phyloP scores from a whole-genome alignment of 2,797 vertebrate genomes.

The Nyctalus aviator region DNA sequence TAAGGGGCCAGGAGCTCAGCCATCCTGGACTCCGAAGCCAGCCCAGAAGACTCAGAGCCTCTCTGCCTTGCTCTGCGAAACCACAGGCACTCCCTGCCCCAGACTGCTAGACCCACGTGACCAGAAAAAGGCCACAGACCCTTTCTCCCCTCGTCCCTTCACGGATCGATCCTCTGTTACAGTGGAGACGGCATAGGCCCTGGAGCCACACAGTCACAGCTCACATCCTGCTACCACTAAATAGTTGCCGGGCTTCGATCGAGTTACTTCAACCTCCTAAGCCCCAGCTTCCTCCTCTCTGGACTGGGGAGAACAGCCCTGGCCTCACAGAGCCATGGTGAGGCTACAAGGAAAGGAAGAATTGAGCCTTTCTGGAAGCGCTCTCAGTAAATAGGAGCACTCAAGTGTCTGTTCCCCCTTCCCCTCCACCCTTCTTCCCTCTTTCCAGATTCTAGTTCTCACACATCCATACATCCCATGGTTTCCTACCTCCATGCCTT shows the following conservation, averaged over 20 bases:
- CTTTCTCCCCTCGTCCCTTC: not conserved
- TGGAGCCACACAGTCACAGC: not conserved
- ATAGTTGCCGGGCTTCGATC: not conserved
- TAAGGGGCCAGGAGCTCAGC: not conserved
- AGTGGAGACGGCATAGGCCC: not conserved
- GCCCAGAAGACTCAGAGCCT: slow-evolving; percentile 12
- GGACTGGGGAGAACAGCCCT: not conserved
- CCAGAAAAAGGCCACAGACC: not conserved
- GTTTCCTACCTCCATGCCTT: not conserved
- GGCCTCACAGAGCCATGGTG: not conserved
- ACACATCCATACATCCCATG: not conserved
- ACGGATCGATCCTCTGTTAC: not conserved
- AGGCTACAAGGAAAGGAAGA: no score
- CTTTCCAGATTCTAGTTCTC: not conserved
- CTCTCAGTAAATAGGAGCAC: not conserved
- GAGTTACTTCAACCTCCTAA: slow-evolving; percentile 16
- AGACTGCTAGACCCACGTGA: not conserved
- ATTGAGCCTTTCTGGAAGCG: no score
- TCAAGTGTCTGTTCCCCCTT: not conserved
- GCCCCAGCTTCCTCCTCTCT: not conserved
- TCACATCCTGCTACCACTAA: slow-evolving; percentile 14
- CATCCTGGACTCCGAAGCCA: not conserved
- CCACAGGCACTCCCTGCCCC: not conserved
- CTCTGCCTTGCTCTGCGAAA: not conserved
- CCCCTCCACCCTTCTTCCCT: not conserved